A percentile compares a stretch with the other conserved stretches of the same genome.
Evolutionary conservation across 2,797 vertebrate genomes (phyloP).

Genomic region (Gambelia wislizenii): DNA sequence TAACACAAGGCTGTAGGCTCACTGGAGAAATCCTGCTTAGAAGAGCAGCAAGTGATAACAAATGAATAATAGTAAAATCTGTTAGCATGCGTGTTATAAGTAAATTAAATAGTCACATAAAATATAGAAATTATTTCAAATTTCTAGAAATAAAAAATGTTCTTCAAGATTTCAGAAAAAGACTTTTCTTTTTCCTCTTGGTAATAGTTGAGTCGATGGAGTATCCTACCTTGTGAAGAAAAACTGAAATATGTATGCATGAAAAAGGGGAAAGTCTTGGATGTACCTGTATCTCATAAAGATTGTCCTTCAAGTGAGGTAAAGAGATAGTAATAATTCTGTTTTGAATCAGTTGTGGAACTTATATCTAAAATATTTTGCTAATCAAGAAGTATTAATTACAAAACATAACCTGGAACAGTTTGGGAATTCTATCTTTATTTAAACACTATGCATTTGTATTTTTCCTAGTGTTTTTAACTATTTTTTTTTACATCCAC

Average conservation of each 20-base stretch:
- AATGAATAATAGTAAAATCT: background rate
- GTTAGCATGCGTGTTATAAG: too few relatives aligned
- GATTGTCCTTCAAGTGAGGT: conserved; percentile 85
- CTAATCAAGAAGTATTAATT: background rate
- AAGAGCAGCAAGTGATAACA: background rate
- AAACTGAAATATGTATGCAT: conserved; percentile 88
- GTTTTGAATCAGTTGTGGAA: conserved; percentile 7
- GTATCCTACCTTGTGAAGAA: conserved; percentile 81
- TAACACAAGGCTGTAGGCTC: background rate
- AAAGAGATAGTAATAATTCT: conserved; percentile 22
- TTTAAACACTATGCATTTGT: background rate
- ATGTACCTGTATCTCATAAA: conserved; percentile 70
- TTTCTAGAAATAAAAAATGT: background rate
- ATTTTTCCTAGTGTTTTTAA: conserved; percentile 14
- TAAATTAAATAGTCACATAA: too few relatives aligned
- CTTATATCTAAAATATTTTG: conserved; percentile 15
- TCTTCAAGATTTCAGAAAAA: background rate
- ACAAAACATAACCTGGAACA: background rate
- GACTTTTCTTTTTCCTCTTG: conserved; percentile 20
- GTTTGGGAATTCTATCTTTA: background rate
- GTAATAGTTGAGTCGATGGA: conserved; percentile 85
- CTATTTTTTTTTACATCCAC: background rate
- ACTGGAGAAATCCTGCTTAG: background rate
- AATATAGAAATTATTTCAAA: background rate
- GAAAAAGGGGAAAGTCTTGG: conserved; percentile 83